Conservation (phyloP, 2,113 vertebrate genomes). For the Megaceryle torquata region DNA sequence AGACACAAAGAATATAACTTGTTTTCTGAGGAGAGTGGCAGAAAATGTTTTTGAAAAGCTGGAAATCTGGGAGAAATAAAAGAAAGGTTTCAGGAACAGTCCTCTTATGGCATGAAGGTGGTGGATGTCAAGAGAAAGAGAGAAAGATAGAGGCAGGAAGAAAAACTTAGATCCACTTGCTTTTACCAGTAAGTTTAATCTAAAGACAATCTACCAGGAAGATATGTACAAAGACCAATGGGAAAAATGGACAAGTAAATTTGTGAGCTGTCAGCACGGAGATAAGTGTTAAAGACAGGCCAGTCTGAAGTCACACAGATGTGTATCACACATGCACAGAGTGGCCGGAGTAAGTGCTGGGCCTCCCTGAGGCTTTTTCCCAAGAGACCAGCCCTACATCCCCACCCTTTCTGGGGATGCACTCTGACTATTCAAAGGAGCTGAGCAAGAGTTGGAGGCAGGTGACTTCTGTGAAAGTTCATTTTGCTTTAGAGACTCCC, state of each 20-base stretch:
- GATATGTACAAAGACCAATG: background rate
- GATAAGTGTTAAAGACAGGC: background rate
- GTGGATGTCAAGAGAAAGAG: background rate
- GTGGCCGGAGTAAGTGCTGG: background rate
- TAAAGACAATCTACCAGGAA: conserved; percentile 14
- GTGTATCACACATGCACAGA: background rate
- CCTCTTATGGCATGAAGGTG: background rate
- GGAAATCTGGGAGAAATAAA: background rate
- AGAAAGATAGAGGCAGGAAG: background rate
- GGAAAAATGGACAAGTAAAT: background rate
- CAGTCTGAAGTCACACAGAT: background rate
- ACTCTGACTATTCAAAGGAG: background rate
- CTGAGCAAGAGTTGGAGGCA: background rate
- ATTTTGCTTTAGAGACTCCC: background rate
- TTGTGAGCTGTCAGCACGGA: background rate
- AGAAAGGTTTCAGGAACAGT: background rate
- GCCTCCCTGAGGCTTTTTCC: background rate
- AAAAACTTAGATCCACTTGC: background rate
- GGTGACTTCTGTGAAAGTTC: background rate
- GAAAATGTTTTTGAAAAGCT: background rate
- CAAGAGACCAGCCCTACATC: background rate
- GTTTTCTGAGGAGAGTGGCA: background rate
- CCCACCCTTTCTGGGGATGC: background rate
- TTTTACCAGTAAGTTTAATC: background rate
- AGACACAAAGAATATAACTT: background rate